Evolutionary conservation across 30 jellyfish, hydroid and myxozoan genomes (phyloP), one percentile per base, ranked within the genome.

Genomic region (Sanderia malayensis): DNA sequence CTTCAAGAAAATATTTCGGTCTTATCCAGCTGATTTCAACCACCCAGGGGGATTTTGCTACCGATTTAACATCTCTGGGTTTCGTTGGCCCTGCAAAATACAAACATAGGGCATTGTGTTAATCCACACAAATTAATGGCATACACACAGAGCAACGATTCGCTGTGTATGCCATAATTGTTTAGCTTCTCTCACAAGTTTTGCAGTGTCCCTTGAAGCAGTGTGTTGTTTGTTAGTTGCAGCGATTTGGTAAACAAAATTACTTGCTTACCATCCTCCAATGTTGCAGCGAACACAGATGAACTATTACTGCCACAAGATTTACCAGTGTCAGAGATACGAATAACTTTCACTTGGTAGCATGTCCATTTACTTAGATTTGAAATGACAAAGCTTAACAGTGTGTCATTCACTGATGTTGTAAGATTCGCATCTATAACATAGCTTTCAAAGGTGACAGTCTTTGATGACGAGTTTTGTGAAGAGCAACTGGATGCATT

Each of bases 191-290:
- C n/a, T n/a, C n/a, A n/a, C n/a, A n/a, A n/a, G n/a, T n/a, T n/a
- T n/a, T n/a, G n/a, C n/a, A n/a, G n/a, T n/a, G n/a, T n/a, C n/a
- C n/a, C n/a, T n/a, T n/a, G n/a, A n/a, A n/a, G n/a, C n/a, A n/a
- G n/a, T n/a, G n/a, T n/a, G n/a, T n/a, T n/a, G n/a, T n/a, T n/a
- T n/a, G n/a, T n/a, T n/a, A n/a, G n/a, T n/a, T n/a, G n/a, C n/a
- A n/a, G n/a, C n/a, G n/a, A n/a, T n/a, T n/a, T n/a, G n/a, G n/a
- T n/a, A n/a, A n/a, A n/a, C n/a, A n/a, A n/a, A n/a, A n/a, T n/a
- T n/a, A n/a, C 52, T 18, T 24, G 24, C 89, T 33, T 58, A 78
- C 89, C 82, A 53, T 78, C 80, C 44, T 78, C 82, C 0, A 20
- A 23, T 26, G 89, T 78, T 55, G 71, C 66, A 49, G 61, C 65